Percentiles rank a stretch among this genome's conserved stretches.
Evolutionary conservation across 2,797 vertebrate species (phyloP).

Genomic region (Numenius phaeopus): DNA sequence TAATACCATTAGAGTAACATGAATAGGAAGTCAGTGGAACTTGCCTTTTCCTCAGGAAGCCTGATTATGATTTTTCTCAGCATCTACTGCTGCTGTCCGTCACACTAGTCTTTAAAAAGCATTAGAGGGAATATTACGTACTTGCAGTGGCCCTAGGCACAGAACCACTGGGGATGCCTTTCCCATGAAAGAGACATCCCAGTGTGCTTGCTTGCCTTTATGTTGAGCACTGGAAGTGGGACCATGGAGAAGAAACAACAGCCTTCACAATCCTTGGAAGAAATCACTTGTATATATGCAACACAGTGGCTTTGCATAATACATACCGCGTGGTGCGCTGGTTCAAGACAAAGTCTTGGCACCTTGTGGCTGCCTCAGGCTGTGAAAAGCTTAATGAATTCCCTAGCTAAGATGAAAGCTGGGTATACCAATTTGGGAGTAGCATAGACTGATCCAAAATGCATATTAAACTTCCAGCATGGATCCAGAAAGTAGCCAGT

Average conservation of each 20-base stretch:
- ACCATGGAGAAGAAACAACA: not conserved
- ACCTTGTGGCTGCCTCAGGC: not conserved
- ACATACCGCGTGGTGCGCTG: accelerated
- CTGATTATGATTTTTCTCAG: not conserved
- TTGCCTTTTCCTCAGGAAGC: not conserved
- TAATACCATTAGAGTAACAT: not conserved
- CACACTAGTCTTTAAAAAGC: not conserved
- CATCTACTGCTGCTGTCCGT: not conserved
- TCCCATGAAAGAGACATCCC: not conserved
- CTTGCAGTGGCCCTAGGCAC: not conserved
- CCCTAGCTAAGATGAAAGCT: not conserved
- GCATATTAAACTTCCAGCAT: not conserved
- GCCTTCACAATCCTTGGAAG: not conserved
- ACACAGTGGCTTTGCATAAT: not conserved
- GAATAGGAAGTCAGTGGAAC: not conserved
- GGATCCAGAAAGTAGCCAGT: not conserved
- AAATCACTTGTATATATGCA: not conserved
- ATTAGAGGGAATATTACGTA: not conserved
- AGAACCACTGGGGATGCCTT: not conserved
- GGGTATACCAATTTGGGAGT: accelerated
- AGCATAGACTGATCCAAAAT: not conserved
- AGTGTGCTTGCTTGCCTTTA: not conserved
- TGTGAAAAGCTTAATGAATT: constrained; percentile 1
- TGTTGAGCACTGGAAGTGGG: not conserved
- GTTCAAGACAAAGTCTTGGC: not conserved